These are phyloP conservation scores for Pseudocheirus occidentalis DNA, from an alignment of 2,797 vertebrate species.

Conservation along the genomic window DNA sequence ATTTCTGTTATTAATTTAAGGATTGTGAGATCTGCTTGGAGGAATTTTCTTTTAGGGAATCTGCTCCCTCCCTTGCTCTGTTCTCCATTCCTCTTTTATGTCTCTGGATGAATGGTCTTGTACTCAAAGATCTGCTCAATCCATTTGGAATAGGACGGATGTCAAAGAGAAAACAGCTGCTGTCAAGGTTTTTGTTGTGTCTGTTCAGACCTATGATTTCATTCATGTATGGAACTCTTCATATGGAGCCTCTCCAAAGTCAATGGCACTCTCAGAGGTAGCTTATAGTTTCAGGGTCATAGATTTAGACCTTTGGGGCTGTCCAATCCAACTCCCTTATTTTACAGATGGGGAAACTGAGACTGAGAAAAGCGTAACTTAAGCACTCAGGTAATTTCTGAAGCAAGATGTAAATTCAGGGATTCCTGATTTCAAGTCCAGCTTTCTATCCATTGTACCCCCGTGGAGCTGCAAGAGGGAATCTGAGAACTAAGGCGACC, in stretches of 20 bases:
- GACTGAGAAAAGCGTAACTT: background rate
- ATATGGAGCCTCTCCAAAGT: background rate
- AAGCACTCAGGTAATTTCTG: background rate
- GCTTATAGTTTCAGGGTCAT: background rate
- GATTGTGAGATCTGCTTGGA: slow-evolving; percentile 58
- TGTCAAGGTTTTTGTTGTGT: background rate
- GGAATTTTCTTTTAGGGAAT: slow-evolving; percentile 50
- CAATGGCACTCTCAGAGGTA: background rate
- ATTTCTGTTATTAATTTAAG: slow-evolving; percentile 44
- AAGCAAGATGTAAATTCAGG: background rate
- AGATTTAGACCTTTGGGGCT: background rate
- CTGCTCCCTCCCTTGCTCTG: slow-evolving; percentile 46
- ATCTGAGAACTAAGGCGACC: background rate
- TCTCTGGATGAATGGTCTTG: slow-evolving; percentile 59
- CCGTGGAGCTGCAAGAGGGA: background rate
- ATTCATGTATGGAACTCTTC: background rate
- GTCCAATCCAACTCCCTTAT: background rate
- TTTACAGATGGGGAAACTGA: background rate
- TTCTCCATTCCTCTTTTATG: slow-evolving; percentile 27
- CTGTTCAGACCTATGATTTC: background rate
- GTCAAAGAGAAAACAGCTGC: slow-evolving; percentile 28
- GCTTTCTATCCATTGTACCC: background rate
- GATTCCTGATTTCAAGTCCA: background rate
- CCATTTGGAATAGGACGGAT: slow-evolving; percentile 54
- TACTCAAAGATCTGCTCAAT: slow-evolving; percentile 64